Base-by-base conservation (phyloP, 2,888 invertebrate genomes). In the Spicauda simplicius region DNA sequence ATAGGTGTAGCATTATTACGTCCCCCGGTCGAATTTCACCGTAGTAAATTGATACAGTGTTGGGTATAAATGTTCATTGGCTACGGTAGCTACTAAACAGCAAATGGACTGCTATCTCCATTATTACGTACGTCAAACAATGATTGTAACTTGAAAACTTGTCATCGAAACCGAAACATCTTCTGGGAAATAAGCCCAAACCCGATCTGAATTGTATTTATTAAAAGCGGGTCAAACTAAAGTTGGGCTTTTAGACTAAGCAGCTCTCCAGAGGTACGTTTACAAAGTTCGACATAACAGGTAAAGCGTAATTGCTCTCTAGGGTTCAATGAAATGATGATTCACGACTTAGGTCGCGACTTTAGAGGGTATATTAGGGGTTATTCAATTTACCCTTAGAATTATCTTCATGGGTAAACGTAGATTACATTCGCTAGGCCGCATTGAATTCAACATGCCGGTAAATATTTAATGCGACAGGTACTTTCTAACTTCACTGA, bases 241-340 rank as follows among this genome's bases (percentile, higher is more conserved):
- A 55, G 60, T 60, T 59, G 65, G 65, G 65, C 59, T 65, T 65
- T 65, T 54, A 65, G 58, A 59, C 30, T 53, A 53, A 58, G 48
- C 58, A 64, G 41, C 16, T 33, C 70, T 69, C 69, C 30, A 54
- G 70, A 69, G 70, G 61, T 66, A 64, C 66, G 60, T 66, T 25
- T 64, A 56, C 61, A 60, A 70, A 70, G 63, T 67, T 70, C 41
- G 66, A 61, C 52, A 60, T 69, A 64, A 69, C 62, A 69, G 70
- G 66, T 61, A 66, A 69, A 60, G 59, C 60, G 60, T 70, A 70
- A 70, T 70, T 69, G 66, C 66, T 67, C 70, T 70, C 69, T 12
- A 30, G 64, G 62, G 70, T 20, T 64, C 69, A 50, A 66, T 66
- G 66, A 66, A 66, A 56, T 66, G 66, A 66, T 66, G 66, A 66